A percentile compares a stretch with the other conserved stretches of the same genome.
Conservation (phyloP, 2,797 vertebrate genomes). For the Hydrocynus forskahlii region DNA sequence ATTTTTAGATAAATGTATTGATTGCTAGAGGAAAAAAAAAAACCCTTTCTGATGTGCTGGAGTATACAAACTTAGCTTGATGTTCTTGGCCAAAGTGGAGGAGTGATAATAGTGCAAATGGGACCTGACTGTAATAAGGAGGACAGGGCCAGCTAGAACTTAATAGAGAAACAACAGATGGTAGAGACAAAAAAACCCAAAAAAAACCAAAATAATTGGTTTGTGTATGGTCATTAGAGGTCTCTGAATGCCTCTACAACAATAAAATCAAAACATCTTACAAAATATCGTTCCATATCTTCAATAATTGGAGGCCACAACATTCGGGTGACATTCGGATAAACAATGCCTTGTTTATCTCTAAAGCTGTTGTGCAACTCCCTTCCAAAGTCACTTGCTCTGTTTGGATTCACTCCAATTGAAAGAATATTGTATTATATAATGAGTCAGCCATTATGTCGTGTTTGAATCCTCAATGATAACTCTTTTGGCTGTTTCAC, state of each 20-base stretch:
- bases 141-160: slow-evolving; percentile 58
- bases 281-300: not conserved
- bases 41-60: not conserved
- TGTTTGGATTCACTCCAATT: not conserved
- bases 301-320: not conserved
- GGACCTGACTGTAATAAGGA: slow-evolving; percentile 54
- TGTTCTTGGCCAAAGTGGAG: slow-evolving; percentile 19
- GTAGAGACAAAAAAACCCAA: slow-evolving; percentile 15
- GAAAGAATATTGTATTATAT: not conserved
- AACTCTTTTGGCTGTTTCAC: not conserved
- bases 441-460: not conserved
- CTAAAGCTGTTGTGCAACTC: not conserved
- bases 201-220: slow-evolving; percentile 21
- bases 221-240: not conserved
- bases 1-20: no score
- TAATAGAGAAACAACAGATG: not conserved
- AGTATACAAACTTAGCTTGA: not conserved
- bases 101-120: slow-evolving; percentile 57
- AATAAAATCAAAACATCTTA: not conserved
- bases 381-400: not conserved
- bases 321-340: not conserved
- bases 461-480: not conserved
- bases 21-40: not conserved
- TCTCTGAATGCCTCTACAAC: not conserved
- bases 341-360: not conserved